phyloP scores from a whole-genome alignment of 2,113 vertebrate species.

The Rhinopomastus cyanomelas region DNA sequence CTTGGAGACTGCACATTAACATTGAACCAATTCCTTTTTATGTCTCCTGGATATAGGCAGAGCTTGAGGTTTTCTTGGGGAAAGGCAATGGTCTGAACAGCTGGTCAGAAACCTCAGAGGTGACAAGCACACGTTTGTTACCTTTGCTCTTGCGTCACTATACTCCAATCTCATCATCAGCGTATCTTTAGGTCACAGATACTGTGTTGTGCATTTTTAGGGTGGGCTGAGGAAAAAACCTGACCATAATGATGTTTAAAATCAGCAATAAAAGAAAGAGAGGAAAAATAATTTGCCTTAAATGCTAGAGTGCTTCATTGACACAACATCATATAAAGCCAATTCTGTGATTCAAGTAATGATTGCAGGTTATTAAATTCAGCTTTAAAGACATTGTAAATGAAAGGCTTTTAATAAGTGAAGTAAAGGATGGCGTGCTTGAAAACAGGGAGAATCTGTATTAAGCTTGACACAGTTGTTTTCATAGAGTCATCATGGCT shows the following conservation, averaged over 20 bases:
- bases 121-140: neutral
- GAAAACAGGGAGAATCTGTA: constrained; percentile 41
- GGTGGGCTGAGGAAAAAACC: neutral
- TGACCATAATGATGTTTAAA: constrained; percentile 8
- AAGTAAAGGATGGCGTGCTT: constrained; percentile 17
- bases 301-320: constrained; percentile 39
- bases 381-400: constrained; percentile 55
- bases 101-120: neutral
- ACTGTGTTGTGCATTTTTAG: neutral
- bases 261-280: constrained; percentile 20
- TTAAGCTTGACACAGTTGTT: constrained; percentile 30
- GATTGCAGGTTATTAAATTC: constrained; percentile 59
- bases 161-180: neutral
- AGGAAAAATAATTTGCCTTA: constrained; percentile 26
- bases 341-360: constrained; percentile 55
- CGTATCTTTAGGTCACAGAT: neutral
- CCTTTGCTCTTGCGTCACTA: neutral
- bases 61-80: neutral
- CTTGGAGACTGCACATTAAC: neutral
- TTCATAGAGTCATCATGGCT: no score
- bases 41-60: constrained; percentile 9
- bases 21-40: constrained; percentile 35
- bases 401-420: constrained; percentile 61
- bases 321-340: constrained; percentile 49
- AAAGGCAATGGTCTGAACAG: neutral